Conservation (phyloP, 2,888 invertebrate genomes). For the Apotomis turbidana region DNA sequence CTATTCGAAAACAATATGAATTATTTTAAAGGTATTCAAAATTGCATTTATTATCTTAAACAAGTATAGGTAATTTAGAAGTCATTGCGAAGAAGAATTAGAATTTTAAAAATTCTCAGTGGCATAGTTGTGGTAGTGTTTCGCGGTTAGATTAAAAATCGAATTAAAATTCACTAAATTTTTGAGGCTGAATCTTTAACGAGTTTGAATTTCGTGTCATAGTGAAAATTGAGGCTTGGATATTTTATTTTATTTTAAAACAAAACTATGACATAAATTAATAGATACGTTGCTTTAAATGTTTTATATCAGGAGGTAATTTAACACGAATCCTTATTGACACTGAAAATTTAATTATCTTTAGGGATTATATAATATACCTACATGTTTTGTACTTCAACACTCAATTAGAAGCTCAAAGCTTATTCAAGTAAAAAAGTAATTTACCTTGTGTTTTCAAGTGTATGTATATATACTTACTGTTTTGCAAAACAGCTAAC, state of each 20-base stretch:
- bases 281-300: background rate
- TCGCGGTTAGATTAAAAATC: constrained; percentile 50
- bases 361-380: too few species aligned
- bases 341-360: too few species aligned
- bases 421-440: too few species aligned
- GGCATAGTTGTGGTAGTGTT: constrained; percentile 60
- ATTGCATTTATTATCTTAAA: background rate
- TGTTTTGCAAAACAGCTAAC: too few species aligned
- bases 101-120: constrained; percentile 63
- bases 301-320: background rate
- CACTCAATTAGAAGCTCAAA: too few species aligned
- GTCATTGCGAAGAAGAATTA: constrained; percentile 46
- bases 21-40: background rate
- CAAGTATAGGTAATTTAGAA: constrained; percentile 9
- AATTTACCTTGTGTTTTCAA: too few species aligned
- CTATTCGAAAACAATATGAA: too few species aligned
- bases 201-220: constrained; percentile 26
- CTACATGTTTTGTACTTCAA: too few species aligned
- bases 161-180: constrained; percentile 27
- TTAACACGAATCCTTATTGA: background rate
- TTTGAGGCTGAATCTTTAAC: constrained; percentile 37
- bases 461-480: too few species aligned
- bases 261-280: background rate
- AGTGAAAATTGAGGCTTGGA: constrained; percentile 7
- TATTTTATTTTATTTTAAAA: background rate